These are phyloP conservation scores for Eupithecia abbreviata DNA, from an alignment of 2,888 invertebrate species.

Conservation along the genomic window DNA sequence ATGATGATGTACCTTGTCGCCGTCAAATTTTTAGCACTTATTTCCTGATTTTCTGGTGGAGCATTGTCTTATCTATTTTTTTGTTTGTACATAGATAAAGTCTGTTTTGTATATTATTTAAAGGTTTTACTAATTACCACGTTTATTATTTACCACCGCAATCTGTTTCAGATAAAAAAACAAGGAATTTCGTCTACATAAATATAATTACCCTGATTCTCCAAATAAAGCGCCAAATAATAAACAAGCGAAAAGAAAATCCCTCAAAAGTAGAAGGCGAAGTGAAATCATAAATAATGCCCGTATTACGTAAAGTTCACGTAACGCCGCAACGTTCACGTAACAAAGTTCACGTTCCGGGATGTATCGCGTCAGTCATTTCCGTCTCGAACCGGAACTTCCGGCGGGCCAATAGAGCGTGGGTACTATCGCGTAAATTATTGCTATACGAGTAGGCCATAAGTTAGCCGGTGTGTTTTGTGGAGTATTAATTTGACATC, in stretches of 20 bases:
- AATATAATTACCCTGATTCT: neutral
- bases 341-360: slow-evolving; percentile 39
- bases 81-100: neutral
- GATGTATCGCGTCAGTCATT: slow-evolving; percentile 60
- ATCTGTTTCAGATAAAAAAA: neutral
- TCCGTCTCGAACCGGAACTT: slow-evolving; percentile 60
- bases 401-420: slow-evolving; percentile 53
- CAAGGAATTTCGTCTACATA: neutral
- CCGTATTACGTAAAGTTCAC: slow-evolving; percentile 33
- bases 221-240: neutral
- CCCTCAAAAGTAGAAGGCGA: neutral
- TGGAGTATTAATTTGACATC: neutral
- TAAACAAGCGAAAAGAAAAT: neutral
- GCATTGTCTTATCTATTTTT: neutral
- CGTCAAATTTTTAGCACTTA: neutral
- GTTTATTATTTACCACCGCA: neutral
- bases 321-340: slow-evolving; percentile 5
- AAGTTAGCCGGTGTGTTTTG: neutral
- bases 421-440: slow-evolving; percentile 30
- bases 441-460: slow-evolving; percentile 5
- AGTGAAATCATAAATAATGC: slow-evolving; percentile 14
- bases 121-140: too few species aligned
- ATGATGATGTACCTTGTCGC: too few species aligned
- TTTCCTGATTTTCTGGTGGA: neutral
- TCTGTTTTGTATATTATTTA: neutral